These are phyloP conservation scores for Trypoxylon attenuatum DNA, from an alignment of 2,888 invertebrate genomes.

Conservation along the genomic window DNA sequence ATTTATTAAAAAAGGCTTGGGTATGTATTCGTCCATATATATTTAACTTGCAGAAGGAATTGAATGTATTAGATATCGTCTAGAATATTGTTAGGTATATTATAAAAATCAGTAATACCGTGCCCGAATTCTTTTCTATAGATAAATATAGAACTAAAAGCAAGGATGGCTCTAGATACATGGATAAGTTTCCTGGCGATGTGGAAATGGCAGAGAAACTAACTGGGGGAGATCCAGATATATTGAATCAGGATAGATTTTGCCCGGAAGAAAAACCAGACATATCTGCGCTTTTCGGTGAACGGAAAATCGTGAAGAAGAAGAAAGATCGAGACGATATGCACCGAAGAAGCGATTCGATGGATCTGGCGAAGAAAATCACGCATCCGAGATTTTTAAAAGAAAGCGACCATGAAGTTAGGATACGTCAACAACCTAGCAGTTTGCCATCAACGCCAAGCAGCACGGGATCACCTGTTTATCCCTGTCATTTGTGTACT, in stretches of 20 bases:
- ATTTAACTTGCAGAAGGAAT: too few relatives aligned
- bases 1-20: conserved; percentile 87
- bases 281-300: conserved; percentile 77
- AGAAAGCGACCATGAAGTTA: conserved; percentile 79
- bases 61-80: too few relatives aligned
- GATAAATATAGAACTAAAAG: conserved; percentile 80
- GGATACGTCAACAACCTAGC: conserved; percentile 78
- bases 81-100: too few relatives aligned
- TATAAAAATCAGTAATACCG: too few relatives aligned
- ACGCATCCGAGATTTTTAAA: conserved; percentile 76
- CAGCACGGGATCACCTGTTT: conserved; percentile 66
- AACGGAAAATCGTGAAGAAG: conserved; percentile 74
- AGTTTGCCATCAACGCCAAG: conserved; percentile 61
- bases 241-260: conserved; percentile 79
- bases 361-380: conserved; percentile 65
- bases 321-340: conserved; percentile 63
- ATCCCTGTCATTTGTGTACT: conserved; percentile 80
- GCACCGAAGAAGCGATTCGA: conserved; percentile 52
- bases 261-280: conserved; percentile 76
- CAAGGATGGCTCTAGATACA: conserved; percentile 76
- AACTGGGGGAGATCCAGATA: conserved; percentile 83
- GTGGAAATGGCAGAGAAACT: conserved; percentile 84
- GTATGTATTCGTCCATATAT: conserved; percentile 79
- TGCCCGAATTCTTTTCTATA: conserved; percentile 70
- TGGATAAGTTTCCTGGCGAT: conserved; percentile 89